Evolutionary conservation across 2,888 invertebrate species (phyloP).

Genomic region (Pyrrhosoma nymphula): DNA sequence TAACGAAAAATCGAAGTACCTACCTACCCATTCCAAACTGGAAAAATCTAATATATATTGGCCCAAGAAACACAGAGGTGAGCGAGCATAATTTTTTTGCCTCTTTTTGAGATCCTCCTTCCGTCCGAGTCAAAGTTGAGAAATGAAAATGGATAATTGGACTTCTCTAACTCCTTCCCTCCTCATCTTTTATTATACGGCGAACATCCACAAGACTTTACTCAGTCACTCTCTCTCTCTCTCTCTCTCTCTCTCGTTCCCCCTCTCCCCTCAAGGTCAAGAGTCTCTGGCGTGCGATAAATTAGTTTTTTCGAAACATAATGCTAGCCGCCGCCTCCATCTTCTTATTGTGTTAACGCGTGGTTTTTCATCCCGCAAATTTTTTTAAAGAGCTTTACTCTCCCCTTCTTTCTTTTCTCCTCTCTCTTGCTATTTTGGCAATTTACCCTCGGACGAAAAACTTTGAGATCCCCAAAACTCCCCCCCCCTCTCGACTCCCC

Average conservation of each 20-base stretch:
- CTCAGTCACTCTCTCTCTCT: not conserved
- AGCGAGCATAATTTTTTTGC: not conserved
- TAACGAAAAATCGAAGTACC: constrained; percentile 57
- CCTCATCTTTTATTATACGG: not conserved
- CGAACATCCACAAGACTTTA: not conserved
- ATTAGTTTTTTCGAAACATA: constrained; percentile 44
- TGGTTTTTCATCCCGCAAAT: not conserved
- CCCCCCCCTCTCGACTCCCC: not conserved
- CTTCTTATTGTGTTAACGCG: not conserved
- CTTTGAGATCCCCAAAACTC: not conserved
- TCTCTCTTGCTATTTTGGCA: not conserved
- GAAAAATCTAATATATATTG: constrained; percentile 46
- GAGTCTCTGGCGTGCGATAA: constrained; percentile 13
- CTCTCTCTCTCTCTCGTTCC: not conserved
- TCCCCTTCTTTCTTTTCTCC: not conserved
- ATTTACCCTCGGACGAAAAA: not conserved
- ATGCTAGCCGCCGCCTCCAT: not conserved
- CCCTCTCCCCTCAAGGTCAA: constrained; percentile 5
- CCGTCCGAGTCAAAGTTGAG: constrained; percentile 60
- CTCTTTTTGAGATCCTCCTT: not conserved
- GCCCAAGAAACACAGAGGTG: constrained; percentile 16
- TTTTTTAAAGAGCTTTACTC: not conserved
- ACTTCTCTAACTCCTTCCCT: not conserved
- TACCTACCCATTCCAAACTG: not conserved
- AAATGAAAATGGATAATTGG: constrained; percentile 56